Conservation (phyloP, 2,888 invertebrate species). For the Tetanocera ferruginea region DNA sequence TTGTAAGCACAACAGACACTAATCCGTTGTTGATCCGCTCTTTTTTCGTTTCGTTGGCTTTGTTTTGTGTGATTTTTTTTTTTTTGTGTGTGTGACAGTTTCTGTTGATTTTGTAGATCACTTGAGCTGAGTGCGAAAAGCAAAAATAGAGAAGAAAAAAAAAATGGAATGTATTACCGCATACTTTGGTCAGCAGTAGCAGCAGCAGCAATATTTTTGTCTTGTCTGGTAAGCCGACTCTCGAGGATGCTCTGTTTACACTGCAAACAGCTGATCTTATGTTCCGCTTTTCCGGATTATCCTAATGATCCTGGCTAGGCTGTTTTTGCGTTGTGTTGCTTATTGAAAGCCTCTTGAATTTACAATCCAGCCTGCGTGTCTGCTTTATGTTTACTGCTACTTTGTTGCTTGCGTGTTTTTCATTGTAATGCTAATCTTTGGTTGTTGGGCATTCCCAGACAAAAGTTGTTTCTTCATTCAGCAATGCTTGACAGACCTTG, state of each 20-base stretch:
- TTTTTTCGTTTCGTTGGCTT: background rate
- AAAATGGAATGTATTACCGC: conserved; percentile 9
- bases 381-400: conserved; percentile 14
- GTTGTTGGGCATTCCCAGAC: conserved; percentile 54
- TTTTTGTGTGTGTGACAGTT: background rate
- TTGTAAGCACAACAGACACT: conserved; percentile 29
- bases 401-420: conserved; percentile 47
- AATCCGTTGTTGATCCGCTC: conserved; percentile 36
- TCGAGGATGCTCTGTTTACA: conserved; percentile 1
- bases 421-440: conserved; percentile 51
- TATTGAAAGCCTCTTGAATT: conserved; percentile 10
- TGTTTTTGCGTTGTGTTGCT: background rate
- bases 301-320: conserved; percentile 24
- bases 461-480: conserved; percentile 64
- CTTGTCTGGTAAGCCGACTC: background rate
- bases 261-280: conserved; percentile 31
- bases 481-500: conserved; percentile 62
- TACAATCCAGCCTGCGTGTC: background rate
- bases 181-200: conserved; percentile 11
- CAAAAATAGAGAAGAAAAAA: background rate
- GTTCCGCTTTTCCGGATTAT: conserved; percentile 39
- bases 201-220: conserved; percentile 27
- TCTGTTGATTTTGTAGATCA: background rate
- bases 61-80: background rate
- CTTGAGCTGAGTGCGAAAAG: background rate